Base-by-base conservation (phyloP, 2,113 vertebrate species). In the Falco punctatus region DNA sequence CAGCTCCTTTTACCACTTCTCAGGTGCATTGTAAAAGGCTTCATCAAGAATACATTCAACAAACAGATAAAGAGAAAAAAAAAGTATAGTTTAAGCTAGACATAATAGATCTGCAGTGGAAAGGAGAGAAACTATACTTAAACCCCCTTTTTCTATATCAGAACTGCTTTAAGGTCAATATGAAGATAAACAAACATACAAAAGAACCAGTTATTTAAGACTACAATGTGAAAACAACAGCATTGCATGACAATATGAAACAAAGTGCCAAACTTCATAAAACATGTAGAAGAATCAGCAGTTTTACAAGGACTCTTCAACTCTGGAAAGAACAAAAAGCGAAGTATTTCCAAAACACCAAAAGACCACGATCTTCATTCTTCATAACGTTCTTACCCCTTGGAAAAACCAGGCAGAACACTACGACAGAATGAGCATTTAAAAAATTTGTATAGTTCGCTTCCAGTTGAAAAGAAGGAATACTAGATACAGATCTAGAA, bases 71-170 rank as follows among this genome's bases (percentile, higher is more conserved):
- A 81, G 7, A 15, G 2, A 49, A 57, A 49, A 40, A 42, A 44
- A 33, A 0, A 5, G 19, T 42, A 6, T 55, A 38, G 51, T 44
- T 83, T 67, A 49, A 61, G 14, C 4, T 71, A 54, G 26, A 69
- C 19, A 59, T 23, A 86, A 71, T 0, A 67, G 28, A 81, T 6
- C 27, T 59, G 46, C 27, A 88, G 21, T 1, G 1, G 15, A 87
- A 87, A 75, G 9, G 6, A 3, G 0, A 78, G 18, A 51, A 83
- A 57, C 18, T 32, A 38, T 0, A 1, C 6, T n/a, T 42, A 30
- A 54, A 44, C 89, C 65, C 10, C 2, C 2, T 40, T 59, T 58
- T 74, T 54, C 49, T 33, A 3, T 13, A 44, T 30, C 13, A 55
- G 23, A 84, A 38, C 7, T 62, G 26, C 15, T 90, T 27, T 23